Percentiles rank a stretch among this genome's conserved stretches.
Conservation (phyloP, 2,888 invertebrate species). For the Pelosia muscerda region DNA sequence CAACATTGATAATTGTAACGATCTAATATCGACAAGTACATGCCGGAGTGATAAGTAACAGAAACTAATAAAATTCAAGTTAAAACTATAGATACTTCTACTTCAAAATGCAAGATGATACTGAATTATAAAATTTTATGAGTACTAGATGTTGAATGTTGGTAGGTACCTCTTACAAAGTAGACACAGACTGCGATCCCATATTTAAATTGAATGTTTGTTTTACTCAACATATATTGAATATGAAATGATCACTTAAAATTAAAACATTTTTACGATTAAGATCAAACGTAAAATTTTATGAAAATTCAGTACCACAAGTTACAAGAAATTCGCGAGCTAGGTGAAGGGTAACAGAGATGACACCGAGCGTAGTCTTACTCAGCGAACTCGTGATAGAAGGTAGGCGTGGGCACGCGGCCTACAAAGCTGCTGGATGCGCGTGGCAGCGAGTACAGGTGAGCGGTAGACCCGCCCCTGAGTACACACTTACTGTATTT, state of each 20-base stretch:
- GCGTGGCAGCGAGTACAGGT: conserved; percentile 79
- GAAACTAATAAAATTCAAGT: conserved; percentile 20
- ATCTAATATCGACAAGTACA: conserved; percentile 24
- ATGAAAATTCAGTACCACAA: conserved; percentile 53
- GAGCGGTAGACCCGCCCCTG: conserved; percentile 81
- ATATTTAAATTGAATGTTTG: neutral
- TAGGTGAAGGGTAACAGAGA: conserved; percentile 56
- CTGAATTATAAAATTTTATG: conserved; percentile 39
- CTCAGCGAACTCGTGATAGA: conserved; percentile 83
- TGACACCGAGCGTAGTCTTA: conserved; percentile 76
- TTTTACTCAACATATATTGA: neutral
- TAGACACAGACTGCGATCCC: neutral
- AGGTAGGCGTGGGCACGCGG: conserved; percentile 82
- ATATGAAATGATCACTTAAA: neutral
- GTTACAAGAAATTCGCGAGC: conserved; percentile 47
- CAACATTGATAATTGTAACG: conserved; percentile 35
- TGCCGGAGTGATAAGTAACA: conserved; percentile 39
- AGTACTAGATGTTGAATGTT: neutral
- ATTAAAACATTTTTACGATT: neutral
- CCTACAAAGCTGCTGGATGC: conserved; percentile 81
- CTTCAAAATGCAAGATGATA: conserved; percentile 46
- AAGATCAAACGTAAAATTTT: neutral
- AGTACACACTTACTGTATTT: conserved; percentile 52
- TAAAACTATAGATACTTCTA: neutral
- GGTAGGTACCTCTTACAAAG: neutral